A percentile compares a stretch with the other conserved stretches of the same genome.
Evolutionary conservation across 2,113 vertebrate species (phyloP).

Genomic region (Pica pica): DNA sequence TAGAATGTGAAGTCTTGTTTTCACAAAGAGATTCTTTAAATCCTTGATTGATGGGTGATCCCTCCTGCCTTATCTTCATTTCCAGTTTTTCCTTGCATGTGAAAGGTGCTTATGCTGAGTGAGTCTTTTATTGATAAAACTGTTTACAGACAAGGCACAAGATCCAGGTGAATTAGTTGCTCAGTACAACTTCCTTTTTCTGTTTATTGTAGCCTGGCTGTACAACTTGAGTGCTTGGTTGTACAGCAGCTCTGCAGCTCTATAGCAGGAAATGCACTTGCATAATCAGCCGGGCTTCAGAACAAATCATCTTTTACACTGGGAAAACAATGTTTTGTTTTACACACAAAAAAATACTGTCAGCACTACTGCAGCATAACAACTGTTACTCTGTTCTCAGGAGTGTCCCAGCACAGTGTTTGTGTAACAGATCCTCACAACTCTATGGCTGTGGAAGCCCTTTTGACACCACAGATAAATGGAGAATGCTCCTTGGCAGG

Average conservation of each 20-base stretch:
- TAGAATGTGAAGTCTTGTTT: not conserved
- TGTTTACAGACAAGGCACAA: not conserved
- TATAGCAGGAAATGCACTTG: not conserved
- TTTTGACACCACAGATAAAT: not conserved
- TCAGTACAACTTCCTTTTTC: not conserved
- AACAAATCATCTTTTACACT: slow-evolving; percentile 1
- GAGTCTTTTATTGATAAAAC: not conserved
- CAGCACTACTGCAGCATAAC: not conserved
- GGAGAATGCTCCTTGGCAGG: not conserved
- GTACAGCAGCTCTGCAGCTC: not conserved
- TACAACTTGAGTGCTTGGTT: not conserved
- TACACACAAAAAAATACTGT: not conserved
- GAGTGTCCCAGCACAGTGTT: not conserved
- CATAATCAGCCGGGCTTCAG: not conserved
- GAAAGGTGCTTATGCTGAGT: not conserved
- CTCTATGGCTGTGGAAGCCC: not conserved
- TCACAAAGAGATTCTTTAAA: not conserved
- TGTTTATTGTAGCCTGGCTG: not conserved
- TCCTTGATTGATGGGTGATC: not conserved
- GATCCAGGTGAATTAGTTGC: not conserved
- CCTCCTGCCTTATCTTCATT: not conserved
- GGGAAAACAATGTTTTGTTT: slow-evolving; percentile 24
- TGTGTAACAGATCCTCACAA: not conserved
- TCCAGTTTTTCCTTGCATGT: not conserved
- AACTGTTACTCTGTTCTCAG: slow-evolving; percentile 14